Percentiles rank a stretch among this genome's conserved stretches.
Conservation (phyloP, 1,140 invertebrate species). For the Cydia amplana region DNA sequence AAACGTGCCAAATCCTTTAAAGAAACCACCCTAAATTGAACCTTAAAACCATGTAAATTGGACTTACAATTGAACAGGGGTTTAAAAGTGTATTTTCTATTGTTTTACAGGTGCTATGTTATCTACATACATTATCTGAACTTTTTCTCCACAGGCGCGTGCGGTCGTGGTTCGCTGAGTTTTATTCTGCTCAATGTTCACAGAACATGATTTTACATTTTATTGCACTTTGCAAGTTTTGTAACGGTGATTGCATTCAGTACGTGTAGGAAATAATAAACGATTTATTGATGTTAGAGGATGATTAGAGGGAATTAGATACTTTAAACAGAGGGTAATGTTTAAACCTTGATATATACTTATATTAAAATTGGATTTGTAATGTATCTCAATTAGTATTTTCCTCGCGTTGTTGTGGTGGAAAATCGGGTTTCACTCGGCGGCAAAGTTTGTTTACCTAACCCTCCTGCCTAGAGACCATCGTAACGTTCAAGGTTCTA, state of each 20-base stretch:
- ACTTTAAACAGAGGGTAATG: too few species aligned
- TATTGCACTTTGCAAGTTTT: slow-evolving; percentile 7
- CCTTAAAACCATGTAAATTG: background rate
- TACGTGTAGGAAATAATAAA: slow-evolving; percentile 21
- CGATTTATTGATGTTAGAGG: slow-evolving; percentile 2
- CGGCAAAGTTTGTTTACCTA: too few species aligned
- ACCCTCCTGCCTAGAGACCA: too few species aligned
- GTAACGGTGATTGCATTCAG: slow-evolving; percentile 7
- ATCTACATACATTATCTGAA: slow-evolving; percentile 18
- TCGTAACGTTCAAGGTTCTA: too few species aligned
- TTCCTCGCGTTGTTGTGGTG: too few species aligned
- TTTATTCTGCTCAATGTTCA: slow-evolving; percentile 1
- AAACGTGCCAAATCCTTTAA: background rate
- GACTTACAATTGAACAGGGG: background rate
- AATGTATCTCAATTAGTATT: too few species aligned
- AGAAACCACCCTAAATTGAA: background rate
- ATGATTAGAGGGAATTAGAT: too few species aligned
- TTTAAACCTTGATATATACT: too few species aligned
- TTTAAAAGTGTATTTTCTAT: background rate
- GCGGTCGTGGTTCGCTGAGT: background rate
- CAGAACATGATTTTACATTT: slow-evolving; percentile 17
- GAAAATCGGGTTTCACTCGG: too few species aligned
- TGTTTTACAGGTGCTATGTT: slow-evolving; percentile 11
- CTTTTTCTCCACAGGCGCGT: slow-evolving; percentile 23
- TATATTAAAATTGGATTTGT: too few species aligned